Percentiles rank a stretch among this genome's conserved stretches.
Conservation (phyloP, 2,797 vertebrate genomes). For the Urocyon cinereoargenteus region DNA sequence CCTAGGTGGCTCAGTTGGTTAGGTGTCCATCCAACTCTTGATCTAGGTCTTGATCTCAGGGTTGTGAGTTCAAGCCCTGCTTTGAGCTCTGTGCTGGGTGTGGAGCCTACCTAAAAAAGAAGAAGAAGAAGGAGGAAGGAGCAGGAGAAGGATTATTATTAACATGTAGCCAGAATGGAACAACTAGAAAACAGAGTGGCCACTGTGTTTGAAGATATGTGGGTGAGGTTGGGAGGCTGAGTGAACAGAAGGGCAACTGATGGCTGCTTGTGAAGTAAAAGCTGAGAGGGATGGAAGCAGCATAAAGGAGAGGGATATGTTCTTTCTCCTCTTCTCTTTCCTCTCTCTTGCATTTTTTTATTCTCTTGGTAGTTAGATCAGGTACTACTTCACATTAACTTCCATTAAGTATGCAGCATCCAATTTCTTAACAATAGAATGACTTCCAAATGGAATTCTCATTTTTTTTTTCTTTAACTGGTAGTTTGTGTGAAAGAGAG, state of each 20-base stretch:
- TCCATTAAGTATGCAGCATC: background rate
- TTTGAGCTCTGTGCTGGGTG: background rate
- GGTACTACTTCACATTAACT: background rate
- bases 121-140: background rate
- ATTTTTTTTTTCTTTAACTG: background rate
- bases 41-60: background rate
- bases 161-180: background rate
- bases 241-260: background rate
- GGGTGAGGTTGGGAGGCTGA: background rate
- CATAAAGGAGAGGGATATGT: background rate
- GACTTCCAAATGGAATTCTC: conserved; percentile 23
- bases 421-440: background rate
- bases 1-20: background rate
- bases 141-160: background rate
- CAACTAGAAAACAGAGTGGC: background rate
- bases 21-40: background rate
- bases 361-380: background rate
- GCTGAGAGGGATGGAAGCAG: background rate
- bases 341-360: background rate
- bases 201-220: background rate
- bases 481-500: background rate
- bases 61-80: background rate
- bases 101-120: background rate
- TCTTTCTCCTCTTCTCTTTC: background rate
- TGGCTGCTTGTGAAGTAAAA: background rate